Base-by-base conservation (phyloP, 2,888 invertebrate genomes). In the Spilosoma lubricipeda region DNA sequence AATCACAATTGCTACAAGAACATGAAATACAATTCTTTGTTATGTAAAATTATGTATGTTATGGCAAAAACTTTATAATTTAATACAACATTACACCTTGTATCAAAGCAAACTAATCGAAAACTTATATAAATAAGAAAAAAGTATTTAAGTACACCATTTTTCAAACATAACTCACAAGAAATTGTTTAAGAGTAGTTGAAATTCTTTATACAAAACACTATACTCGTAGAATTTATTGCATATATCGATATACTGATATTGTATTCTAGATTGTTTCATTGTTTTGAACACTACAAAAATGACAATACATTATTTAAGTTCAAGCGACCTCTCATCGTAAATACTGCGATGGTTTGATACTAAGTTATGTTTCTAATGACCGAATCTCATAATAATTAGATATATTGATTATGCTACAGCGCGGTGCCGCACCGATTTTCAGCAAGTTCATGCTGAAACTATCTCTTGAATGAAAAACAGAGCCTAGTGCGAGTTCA, bases 281-380 rank as follows among this genome's bases (percentile, higher is more conserved):
- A 3, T 56, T n/a, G n/a, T 23, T 56, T 56, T 56, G 7, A 52
- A 23, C 15, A 56, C n/a, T 56, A 11, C 9, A 59, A 59, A n/a
- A 59, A 59, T 7, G 56, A 59, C 56, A 59, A 59, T 59, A 59
- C n/a, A n/a, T 59, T 59, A 56, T 59, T 59, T 59, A 13, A 59
- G 13, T 27, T 59, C 27, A 27, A 59, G 15, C 27, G 15, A 30
- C 11, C 27, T 59, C 11, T 59, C 27, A 30, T 13, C 59, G 13
- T 27, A 27, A 59, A 15, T 27, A 15, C 11, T 59, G 13, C 13
- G 23, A 20, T 18, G 1, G 1, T 9, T 11, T n/a, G n/a, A n/a
- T n/a, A n/a, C n/a, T n/a, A n/a, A 56, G 23, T 56, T 23, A 9
- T 56, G n/a, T 56, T 56, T 56, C 11, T n/a, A n/a, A 27, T 27